These are phyloP conservation scores for Epirrhoe tristata DNA, from an alignment of 2,888 invertebrate genomes.

Conservation along the genomic window DNA sequence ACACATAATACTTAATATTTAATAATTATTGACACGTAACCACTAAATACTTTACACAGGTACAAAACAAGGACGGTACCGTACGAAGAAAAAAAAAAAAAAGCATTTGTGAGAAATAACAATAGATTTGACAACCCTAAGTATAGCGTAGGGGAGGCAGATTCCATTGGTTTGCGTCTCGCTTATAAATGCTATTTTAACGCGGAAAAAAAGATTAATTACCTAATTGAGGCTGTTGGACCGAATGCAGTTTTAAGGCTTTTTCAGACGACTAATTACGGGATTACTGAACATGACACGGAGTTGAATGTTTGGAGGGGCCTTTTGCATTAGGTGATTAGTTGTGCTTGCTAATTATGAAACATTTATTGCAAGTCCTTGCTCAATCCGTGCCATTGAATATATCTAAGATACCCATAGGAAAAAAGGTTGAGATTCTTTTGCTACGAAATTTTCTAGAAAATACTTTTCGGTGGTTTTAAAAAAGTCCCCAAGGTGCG, in stretches of 20 bases:
- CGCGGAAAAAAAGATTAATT: conserved; percentile 85
- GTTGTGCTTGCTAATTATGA: conserved; percentile 10
- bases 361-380: background rate
- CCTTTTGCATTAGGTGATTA: conserved; percentile 29
- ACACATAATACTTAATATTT: too few relatives aligned
- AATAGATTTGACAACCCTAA: conserved; percentile 63
- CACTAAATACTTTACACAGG: background rate
- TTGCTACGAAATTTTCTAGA: background rate
- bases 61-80: background rate
- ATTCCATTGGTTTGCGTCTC: conserved; percentile 79
- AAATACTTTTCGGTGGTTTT: too few relatives aligned
- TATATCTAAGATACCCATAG: background rate
- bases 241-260: conserved; percentile 58
- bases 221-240: conserved; percentile 81
- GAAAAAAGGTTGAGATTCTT: background rate
- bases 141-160: conserved; percentile 62
- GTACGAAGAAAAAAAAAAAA: background rate
- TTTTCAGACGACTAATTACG: conserved; percentile 65
- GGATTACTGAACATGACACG: conserved; percentile 58
- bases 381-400: background rate
- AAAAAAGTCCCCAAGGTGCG: too few relatives aligned
- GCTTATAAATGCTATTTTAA: conserved; percentile 84
- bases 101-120: background rate
- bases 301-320: conserved; percentile 40
- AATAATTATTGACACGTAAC: too few relatives aligned